Evolutionary conservation across 2,797 vertebrate genomes (phyloP), one percentile per base, ranked within the genome.

Genomic region (Carapus acus): DNA sequence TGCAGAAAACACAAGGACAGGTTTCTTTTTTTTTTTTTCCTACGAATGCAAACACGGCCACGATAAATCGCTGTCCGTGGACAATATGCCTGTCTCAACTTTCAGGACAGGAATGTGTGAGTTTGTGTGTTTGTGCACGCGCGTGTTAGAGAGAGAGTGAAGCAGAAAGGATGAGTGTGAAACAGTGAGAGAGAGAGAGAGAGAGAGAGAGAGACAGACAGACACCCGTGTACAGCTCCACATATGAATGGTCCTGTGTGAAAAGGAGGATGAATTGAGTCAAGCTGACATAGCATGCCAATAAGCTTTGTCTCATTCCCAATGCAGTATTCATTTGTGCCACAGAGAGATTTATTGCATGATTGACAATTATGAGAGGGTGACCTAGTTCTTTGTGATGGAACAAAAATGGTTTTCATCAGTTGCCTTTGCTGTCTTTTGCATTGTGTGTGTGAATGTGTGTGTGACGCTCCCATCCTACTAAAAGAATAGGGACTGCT

Each of bases 301-400:
- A 89, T 91, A 90, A 87, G 88, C 88, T 90, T 91, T 91, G 90
- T 92, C 89, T 91, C 88, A 89, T 89, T 90, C 83, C 86, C 86
- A 87, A 87, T 86, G 88, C 88, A 72, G 86, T 84, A 90, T 91
- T 90, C 87, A 90, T 91, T 90, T 90, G 86, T 84, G 87, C 84
- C 87, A 87, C 86, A 86, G 82, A 86, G 85, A 90, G 89, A 91
- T 92, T 91, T 92, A 90, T 91, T 92, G 88, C 88, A 90, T 91
- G 90, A 91, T 92, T 91, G 90, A 91, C 89, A 92, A 92, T 91
- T 91, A 91, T 90, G 88, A 90, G 90, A 89, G 85, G 89, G 87
- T 90, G 90, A 90, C 89, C 89, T 90, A 88, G 84, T 92, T 92
- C 87, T 90, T 87, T 84, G 84, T 87, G 85, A 85, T 67, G 79